These are phyloP conservation scores for Poecilia gillii DNA, from an alignment of 2,797 vertebrate species.

Conservation along the genomic window DNA sequence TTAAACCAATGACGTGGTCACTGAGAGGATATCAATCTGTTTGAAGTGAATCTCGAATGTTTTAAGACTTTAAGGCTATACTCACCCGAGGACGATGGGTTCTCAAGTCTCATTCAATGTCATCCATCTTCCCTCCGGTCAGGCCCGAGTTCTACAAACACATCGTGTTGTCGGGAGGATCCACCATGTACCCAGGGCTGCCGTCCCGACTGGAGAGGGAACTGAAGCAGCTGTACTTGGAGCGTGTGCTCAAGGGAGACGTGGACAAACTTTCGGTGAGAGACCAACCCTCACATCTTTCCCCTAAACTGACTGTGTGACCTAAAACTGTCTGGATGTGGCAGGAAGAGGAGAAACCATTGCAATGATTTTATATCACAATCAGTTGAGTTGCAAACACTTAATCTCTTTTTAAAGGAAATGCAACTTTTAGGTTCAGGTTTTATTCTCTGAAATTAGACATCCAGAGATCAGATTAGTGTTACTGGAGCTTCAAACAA, in stretches of 20 bases:
- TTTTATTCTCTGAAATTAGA: neutral
- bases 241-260: conserved; percentile 96
- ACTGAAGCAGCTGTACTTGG: conserved; percentile 97
- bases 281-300: neutral
- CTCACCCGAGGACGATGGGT: neutral
- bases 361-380: neutral
- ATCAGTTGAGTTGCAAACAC: neutral
- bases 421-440: neutral
- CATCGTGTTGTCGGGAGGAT: conserved; percentile 97
- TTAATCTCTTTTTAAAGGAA: neutral
- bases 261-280: conserved; percentile 98
- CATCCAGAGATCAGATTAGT: conserved; percentile 46
- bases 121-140: conserved; percentile 11
- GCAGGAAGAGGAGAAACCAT: conserved; percentile 7
- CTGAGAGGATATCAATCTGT: neutral
- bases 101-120: conserved; percentile 5
- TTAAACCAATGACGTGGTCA: neutral
- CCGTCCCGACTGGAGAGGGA: conserved; percentile 96
- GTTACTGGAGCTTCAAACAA: conserved; percentile 16
- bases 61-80: neutral
- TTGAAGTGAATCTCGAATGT: neutral
- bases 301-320: neutral
- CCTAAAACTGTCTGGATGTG: conserved; percentile 14
- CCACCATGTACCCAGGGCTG: conserved; percentile 98
- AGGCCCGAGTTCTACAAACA: conserved; percentile 99